Evolutionary conservation across 2,113 vertebrate species (phyloP).

Genomic region (Pelusios castaneus): DNA sequence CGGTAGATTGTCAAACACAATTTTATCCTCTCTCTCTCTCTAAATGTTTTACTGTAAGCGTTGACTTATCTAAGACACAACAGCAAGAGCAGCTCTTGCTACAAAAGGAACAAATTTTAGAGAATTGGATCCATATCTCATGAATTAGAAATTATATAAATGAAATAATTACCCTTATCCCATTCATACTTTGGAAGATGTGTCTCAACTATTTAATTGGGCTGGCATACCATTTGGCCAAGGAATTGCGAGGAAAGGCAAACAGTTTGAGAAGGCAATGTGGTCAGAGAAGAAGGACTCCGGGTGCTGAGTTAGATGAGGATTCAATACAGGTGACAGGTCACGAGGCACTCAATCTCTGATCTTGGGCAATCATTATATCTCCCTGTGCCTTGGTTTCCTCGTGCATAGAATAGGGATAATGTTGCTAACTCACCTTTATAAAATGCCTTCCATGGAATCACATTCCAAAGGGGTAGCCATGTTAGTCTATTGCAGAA

Average conservation of each 20-base stretch:
- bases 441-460: neutral
- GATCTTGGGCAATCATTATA: neutral
- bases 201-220: conserved; percentile 24
- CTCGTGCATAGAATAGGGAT: neutral
- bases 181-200: neutral
- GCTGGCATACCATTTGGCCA: neutral
- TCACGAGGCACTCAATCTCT: neutral
- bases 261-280: conserved; percentile 27
- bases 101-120: too few relatives aligned
- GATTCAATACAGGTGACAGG: neutral
- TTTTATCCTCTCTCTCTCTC: too few relatives aligned
- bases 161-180: neutral
- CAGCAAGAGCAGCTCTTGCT: neutral
- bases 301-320: neutral
- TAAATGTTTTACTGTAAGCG: neutral
- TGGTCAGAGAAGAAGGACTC: conserved; percentile 57
- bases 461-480: too few relatives aligned
- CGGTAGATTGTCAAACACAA: too few relatives aligned
- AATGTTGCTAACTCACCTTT: neutral
- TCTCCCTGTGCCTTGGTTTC: neutral
- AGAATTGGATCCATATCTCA: neutral
- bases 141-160: neutral
- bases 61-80: neutral
- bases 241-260: neutral
- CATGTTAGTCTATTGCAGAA: too few relatives aligned